Base-by-base conservation (phyloP, 2,888 invertebrate species). In the Drosophila lacicola region DNA sequence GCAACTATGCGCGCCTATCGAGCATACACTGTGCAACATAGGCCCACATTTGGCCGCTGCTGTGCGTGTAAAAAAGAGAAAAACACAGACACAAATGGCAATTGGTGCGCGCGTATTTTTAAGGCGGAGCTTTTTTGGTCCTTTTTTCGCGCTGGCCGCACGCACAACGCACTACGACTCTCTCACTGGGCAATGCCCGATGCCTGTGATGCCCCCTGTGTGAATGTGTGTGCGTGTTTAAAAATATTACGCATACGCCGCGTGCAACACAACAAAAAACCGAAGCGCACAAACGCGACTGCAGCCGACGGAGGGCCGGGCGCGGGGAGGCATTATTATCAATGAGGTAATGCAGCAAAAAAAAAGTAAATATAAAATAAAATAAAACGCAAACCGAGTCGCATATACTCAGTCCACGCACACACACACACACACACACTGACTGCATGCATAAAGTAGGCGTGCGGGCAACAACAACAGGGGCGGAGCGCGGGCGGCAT, bases 71-170 rank as follows among this genome's bases (percentile, higher is more conserved):
- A 89, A 89, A 89, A 88, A 90, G 90, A 89, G 90, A 90, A 90
- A 90, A 89, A 90, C 76, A 81, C 87, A 89, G 87, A 90, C 78
- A 90, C 88, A 90, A 89, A 85, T 80, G 79, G 89, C 89, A 89
- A 82, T 90, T 90, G 90, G 90, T 89, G 89, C 90, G 90, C 89
- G 81, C 77, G 74, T 80, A 90, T 88, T 91, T 91, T 91, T 90
- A 91, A 90, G 90, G 90, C 90, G 90, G 90, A 90, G 90, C 91
- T 91, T 91, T 90, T 90, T 90, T 90, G 90, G 82, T 86, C 82
- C 85, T 90, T 90, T 90, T 90, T 91, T 87, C 82, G 78, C 78
- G 74, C 77, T 75, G 69, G 66, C 65, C 74, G 70, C 71, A 80
- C 78, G 74, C 76, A 82, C 63, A 74, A 67, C 77, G 84, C 78